Evolutionary conservation across 2,797 vertebrate genomes (phyloP), one percentile per base, ranked within the genome.

Genomic region (Petrocephalus schoutedeni): DNA sequence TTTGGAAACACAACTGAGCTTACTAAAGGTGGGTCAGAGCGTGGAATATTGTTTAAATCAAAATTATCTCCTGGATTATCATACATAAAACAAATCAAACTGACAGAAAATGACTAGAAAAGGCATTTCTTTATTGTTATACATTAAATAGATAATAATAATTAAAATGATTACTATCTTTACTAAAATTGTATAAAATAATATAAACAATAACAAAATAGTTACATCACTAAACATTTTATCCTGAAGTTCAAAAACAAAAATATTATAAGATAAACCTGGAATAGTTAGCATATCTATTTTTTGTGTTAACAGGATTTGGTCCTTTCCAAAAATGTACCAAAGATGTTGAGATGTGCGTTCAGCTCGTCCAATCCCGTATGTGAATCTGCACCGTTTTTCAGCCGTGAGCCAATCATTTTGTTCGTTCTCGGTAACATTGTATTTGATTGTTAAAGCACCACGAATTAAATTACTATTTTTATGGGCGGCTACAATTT

Each of bases 381-480:
- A 53, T 51, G 45, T 58, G 41, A 82, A 64, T 41, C 32, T 32
- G 8, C 45, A 12, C 16, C 51, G 23, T 87, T 87, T 82, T 3
- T 19, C 21, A 7, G 36, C 0, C 1, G 57, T 45, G 23, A 87
- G 16, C 90, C 89, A 91, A 91, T 86, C 64, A 88, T 77, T 59
- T 85, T 16, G n/a, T 21, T 57, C 61, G 74, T 91, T 87, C 89
- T 53, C 86, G 53, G 64, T 80, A 84, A 58, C 49, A 91, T 89
- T 90, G 92, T 87, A 92, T 90, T 93, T 82, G 92, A 95, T 87
- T 91, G 93, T 41, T 90, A 90, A 23, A 12, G 23, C 74, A 84
- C 2, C 87, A 87, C 87, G 41, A 94, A 94, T 93, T 87, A 88
- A 67, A 89, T n/a, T 19, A 32, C 0, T 10, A 0, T 0, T n/a